These are phyloP conservation scores for Lasaia peninsularis DNA, from an alignment of 1,140 invertebrate genomes.

Conservation along the genomic window DNA sequence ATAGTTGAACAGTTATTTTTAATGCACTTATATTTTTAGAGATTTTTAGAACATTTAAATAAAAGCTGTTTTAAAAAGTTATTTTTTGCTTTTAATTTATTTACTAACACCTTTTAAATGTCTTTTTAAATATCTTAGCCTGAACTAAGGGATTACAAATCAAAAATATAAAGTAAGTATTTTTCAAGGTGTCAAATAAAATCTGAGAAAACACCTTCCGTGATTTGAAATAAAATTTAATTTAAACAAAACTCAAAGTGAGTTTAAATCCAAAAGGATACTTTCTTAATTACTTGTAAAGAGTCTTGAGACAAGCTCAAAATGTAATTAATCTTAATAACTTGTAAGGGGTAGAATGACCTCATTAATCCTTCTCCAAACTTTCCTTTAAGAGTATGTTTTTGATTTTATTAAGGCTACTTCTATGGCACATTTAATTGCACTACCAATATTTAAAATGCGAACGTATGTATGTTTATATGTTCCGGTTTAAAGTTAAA, in stretches of 20 bases:
- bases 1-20: no score
- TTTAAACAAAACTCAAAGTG: slow-evolving; percentile 4
- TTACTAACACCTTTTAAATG: no score
- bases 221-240: slow-evolving; percentile 1
- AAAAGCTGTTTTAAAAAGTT: no score
- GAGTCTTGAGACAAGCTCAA: background rate
- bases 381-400: background rate
- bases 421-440: background rate
- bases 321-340: slow-evolving; percentile 11
- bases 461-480: no score
- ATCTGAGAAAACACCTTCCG: background rate
- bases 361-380: background rate
- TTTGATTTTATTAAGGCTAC: background rate
- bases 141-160: no score
- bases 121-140: no score
- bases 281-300: slow-evolving; percentile 1
- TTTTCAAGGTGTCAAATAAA: no score
- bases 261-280: slow-evolving; percentile 4
- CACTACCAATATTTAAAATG: background rate
- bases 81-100: no score
- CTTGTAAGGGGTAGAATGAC: background rate
- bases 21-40: no score
- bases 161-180: background rate
- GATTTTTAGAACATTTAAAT: no score
- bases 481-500: no score